Conservation (phyloP, 2,797 vertebrate genomes). For the Pantherophis vulpinus region DNA sequence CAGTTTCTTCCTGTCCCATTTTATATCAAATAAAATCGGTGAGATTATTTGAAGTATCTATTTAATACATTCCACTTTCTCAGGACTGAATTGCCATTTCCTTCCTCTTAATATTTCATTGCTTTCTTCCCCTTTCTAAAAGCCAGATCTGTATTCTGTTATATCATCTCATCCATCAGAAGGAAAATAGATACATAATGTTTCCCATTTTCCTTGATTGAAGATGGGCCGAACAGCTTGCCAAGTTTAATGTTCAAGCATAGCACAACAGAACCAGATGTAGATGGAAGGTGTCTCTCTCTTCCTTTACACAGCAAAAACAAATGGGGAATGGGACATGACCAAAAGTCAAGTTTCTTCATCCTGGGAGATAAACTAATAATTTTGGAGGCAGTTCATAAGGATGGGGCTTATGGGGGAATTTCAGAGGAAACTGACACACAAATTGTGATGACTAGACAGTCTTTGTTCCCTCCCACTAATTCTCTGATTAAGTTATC, state of each 20-base stretch:
- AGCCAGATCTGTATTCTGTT: not conserved
- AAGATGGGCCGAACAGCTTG: not conserved
- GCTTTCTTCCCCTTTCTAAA: not conserved
- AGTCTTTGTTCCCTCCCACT: not conserved
- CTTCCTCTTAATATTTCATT: not conserved
- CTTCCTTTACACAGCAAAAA: not conserved
- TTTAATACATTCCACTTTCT: not conserved
- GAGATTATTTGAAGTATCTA: not conserved
- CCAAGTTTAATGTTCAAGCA: not conserved
- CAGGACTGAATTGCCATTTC: not conserved
- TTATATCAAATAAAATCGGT: not conserved
- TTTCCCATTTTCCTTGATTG: not conserved
- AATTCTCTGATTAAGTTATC: not conserved
- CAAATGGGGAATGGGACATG: not conserved
- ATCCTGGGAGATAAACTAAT: not conserved
- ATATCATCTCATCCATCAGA: not conserved
- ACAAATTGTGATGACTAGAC: not conserved
- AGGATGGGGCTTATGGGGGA: not conserved
- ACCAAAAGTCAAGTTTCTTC: not conserved
- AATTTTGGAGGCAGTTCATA: not conserved
- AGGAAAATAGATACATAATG: no score
- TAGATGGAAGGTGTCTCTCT: not conserved
- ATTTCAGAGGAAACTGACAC: not conserved
- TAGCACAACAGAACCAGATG: not conserved
- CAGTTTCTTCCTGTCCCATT: not conserved